Percentiles rank a stretch among this genome's conserved stretches.
Conservation (phyloP, 2,888 invertebrate genomes). For the Rhagium mordax region DNA sequence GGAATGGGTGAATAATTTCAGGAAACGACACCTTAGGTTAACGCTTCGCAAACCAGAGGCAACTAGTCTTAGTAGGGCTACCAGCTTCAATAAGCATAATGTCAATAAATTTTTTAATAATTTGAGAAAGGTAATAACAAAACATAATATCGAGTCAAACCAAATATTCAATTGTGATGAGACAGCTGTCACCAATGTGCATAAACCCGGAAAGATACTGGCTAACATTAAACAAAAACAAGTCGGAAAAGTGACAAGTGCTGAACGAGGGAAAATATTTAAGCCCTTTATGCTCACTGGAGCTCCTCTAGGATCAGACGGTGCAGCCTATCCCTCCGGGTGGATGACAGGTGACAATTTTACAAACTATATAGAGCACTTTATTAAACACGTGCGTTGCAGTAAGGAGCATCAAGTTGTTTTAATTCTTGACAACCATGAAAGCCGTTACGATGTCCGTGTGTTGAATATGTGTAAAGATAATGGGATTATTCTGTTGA, state of each 20-base stretch:
- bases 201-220: constrained; percentile 6
- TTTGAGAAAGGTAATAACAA: constrained; percentile 32
- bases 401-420: constrained; percentile 24
- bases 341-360: constrained; percentile 47
- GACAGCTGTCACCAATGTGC: constrained; percentile 37
- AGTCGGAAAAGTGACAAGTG: constrained; percentile 38
- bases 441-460: constrained; percentile 38
- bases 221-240: constrained; percentile 32
- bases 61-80: constrained; percentile 6
- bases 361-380: constrained; percentile 54
- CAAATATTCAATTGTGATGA: constrained; percentile 41
- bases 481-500: constrained; percentile 52
- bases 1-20: constrained; percentile 4
- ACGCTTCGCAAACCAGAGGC: background rate
- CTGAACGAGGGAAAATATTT: constrained; percentile 36
- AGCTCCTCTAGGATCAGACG: constrained; percentile 29
- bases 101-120: constrained; percentile 34
- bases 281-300: constrained; percentile 24
- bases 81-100: constrained; percentile 10
- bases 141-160: constrained; percentile 23
- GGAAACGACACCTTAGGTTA: background rate
- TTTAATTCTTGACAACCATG: constrained; percentile 40
- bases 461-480: constrained; percentile 41
- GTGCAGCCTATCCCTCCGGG: constrained; percentile 16
- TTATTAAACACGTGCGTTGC: constrained; percentile 50